Conservation (phyloP, 1,140 invertebrate genomes). For the Geopemphigus sp. region DNA sequence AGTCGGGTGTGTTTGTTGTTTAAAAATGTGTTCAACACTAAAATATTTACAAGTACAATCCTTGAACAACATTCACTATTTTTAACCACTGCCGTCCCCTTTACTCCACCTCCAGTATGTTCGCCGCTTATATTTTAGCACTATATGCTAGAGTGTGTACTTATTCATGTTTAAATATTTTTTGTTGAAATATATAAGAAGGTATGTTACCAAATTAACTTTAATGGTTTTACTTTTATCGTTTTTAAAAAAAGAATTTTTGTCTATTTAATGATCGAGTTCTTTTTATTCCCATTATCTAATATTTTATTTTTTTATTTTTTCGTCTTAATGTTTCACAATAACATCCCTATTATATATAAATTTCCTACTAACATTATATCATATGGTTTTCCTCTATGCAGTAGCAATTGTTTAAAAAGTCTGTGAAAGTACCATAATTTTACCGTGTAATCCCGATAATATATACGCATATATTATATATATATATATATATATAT, state of each 20-base stretch:
- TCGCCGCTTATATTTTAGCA: constrained; percentile 40
- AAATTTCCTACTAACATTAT: constrained; percentile 25
- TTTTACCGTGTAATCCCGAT: constrained; percentile 5
- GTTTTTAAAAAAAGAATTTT: too few species aligned
- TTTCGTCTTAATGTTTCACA: constrained; percentile 10
- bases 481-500: too few species aligned
- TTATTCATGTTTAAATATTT: constrained; percentile 32
- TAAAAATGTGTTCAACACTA: constrained; percentile 12
- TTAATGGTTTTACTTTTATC: too few species aligned
- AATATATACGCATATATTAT: background rate
- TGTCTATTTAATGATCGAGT: background rate
- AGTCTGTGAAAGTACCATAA: constrained; percentile 19
- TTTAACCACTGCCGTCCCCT: constrained; percentile 30
- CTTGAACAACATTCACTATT: constrained; percentile 15
- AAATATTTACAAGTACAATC: constrained; percentile 19
- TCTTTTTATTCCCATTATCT: constrained; percentile 39
- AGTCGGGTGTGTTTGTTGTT: constrained; percentile 21
- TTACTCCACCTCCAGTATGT: constrained; percentile 18
- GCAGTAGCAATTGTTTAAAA: constrained; percentile 17
- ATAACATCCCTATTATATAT: background rate
- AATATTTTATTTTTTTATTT: background rate
- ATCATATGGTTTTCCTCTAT: constrained; percentile 9
- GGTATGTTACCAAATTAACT: constrained; percentile 37
- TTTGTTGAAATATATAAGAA: constrained; percentile 41
- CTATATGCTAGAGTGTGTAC: constrained; percentile 23